Conservation (phyloP, 1,140 invertebrate species). For the Penaeus vannamei region DNA sequence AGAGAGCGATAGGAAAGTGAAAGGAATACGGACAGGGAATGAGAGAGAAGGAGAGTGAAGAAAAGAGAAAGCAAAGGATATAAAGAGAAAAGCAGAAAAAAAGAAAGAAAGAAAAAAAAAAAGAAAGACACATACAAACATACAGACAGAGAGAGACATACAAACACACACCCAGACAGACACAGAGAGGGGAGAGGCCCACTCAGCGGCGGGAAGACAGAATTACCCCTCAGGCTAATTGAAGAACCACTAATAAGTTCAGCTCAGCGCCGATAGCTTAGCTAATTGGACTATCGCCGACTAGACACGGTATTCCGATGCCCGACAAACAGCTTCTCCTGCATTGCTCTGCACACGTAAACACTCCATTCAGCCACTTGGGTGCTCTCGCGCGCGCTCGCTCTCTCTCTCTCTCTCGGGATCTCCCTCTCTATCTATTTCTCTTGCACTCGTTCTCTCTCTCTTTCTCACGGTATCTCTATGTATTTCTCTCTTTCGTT, state of each 20-base stretch:
- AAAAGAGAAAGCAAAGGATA: background rate
- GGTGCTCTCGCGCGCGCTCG: background rate
- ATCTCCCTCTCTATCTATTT: conserved; percentile 34
- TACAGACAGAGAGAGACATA: conserved; percentile 6
- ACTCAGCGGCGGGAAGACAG: background rate
- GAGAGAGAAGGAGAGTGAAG: conserved; percentile 2
- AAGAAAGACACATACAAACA: background rate
- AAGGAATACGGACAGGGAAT: too few relatives aligned
- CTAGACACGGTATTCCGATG: background rate
- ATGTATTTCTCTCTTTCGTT: too few relatives aligned
- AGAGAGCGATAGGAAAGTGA: background rate
- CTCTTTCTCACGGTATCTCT: too few relatives aligned
- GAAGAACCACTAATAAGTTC: background rate
- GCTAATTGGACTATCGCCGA: too few relatives aligned
- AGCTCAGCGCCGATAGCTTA: too few relatives aligned
- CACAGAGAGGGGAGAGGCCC: background rate
- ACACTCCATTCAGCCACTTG: background rate
- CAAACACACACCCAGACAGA: background rate
- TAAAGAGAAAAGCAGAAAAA: background rate
- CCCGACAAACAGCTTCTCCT: background rate
- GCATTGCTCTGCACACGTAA: too few relatives aligned
- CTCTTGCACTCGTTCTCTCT: conserved; percentile 1
- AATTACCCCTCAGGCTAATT: background rate
- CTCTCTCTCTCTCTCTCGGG: conserved; percentile 37
- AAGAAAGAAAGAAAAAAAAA: too few relatives aligned